Evolutionary conservation across 2,113 vertebrate species (phyloP).

Genomic region (Microtus ochrogaster): DNA sequence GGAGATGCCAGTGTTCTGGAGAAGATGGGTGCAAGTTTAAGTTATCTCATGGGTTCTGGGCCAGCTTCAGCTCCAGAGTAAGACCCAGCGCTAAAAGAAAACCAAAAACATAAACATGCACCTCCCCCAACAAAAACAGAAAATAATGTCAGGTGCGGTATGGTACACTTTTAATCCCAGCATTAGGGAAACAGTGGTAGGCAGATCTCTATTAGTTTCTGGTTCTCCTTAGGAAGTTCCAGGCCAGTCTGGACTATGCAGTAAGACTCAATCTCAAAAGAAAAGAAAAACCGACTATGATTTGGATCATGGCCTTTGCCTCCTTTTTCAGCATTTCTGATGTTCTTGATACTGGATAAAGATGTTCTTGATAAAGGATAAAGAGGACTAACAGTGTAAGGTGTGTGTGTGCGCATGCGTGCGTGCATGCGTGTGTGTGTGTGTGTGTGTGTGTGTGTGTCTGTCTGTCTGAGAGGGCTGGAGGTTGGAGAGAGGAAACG

Average conservation of each 20-base stretch:
- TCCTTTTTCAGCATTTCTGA: neutral
- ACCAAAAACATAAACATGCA: neutral
- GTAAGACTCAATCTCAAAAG: neutral
- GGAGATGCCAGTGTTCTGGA: too few species aligned
- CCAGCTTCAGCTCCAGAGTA: neutral
- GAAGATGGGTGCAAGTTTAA: too few species aligned
- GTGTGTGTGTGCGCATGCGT: neutral
- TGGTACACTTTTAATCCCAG: neutral
- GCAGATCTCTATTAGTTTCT: neutral
- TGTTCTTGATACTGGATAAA: too few species aligned
- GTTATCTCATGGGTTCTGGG: too few species aligned
- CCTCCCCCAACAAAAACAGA: neutral
- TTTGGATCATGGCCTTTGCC: neutral
- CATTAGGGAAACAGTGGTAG: neutral
- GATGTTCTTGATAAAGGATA: neutral
- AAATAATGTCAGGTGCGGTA: neutral
- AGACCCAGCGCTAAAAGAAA: neutral
- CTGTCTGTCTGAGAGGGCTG: too few species aligned
- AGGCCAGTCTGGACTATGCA: neutral
- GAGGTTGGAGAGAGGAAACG: neutral
- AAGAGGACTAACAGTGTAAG: neutral
- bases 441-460: too few species aligned
- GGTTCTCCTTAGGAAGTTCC: neutral
- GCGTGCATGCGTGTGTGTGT: neutral
- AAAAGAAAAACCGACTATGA: neutral